phyloP scores from a whole-genome alignment of 2,113 vertebrate genomes.

The Uropsilus gracilis region DNA sequence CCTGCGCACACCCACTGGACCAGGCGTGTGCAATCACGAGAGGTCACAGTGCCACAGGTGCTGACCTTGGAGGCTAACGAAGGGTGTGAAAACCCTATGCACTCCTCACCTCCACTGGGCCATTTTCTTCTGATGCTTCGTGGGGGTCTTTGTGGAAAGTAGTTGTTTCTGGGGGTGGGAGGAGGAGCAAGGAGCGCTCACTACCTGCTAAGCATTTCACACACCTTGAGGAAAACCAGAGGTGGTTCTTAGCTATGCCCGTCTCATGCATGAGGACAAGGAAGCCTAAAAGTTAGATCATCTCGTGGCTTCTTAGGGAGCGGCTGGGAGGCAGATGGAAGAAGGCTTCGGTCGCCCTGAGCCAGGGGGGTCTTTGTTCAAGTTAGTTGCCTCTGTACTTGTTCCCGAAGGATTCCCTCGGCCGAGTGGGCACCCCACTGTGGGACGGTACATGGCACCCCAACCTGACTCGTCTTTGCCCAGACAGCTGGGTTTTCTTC shows the following conservation, averaged over 20 bases:
- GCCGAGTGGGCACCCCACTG: background rate
- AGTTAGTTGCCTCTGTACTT: background rate
- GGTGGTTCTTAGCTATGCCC: slow-evolving; percentile 2
- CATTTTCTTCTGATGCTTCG: too few species aligned
- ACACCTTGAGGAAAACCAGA: accelerated
- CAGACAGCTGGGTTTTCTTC: background rate
- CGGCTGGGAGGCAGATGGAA: background rate
- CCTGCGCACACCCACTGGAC: too few species aligned
- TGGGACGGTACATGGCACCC: background rate
- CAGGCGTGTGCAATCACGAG: too few species aligned
- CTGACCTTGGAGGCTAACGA: too few species aligned
- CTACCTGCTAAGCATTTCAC: background rate
- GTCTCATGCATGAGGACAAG: slow-evolving; percentile 15
- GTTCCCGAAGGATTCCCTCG: background rate
- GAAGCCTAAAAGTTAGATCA: background rate
- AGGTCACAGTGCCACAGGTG: too few species aligned
- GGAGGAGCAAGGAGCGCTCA: accelerated
- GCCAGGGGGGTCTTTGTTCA: background rate
- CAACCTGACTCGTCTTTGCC: background rate
- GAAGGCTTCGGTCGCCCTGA: background rate
- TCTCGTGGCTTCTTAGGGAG: background rate
- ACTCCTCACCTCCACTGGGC: too few species aligned
- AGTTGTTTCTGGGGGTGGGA: too few species aligned
- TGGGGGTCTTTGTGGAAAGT: too few species aligned
- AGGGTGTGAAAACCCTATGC: too few species aligned